These are phyloP conservation scores for Meganola albula DNA, from an alignment of 2,888 invertebrate species.

Conservation along the genomic window DNA sequence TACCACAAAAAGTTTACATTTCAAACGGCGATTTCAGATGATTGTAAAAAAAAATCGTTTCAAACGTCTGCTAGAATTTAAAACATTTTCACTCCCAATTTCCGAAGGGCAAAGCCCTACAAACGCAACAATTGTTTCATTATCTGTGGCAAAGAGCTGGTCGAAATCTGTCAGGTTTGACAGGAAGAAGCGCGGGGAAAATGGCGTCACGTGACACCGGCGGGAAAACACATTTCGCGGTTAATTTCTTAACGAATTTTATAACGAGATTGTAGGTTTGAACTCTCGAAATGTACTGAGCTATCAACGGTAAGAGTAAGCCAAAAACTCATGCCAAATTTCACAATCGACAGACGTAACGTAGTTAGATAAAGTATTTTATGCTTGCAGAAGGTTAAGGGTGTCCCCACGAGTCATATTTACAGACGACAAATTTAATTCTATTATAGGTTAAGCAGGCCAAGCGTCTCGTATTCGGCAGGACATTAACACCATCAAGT, in stretches of 20 bases:
- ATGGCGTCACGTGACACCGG: conserved; percentile 38
- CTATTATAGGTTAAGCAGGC: too few species aligned
- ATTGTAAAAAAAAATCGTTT: conserved; percentile 18
- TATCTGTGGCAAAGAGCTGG: conserved; percentile 21
- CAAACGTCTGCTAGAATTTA: conserved; percentile 1
- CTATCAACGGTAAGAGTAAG: conserved; percentile 30
- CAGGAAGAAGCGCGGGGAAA: conserved; percentile 30
- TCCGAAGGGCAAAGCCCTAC: conserved; percentile 18
- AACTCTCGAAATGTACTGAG: conserved; percentile 36
- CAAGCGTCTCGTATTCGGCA: too few species aligned
- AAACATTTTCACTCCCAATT: conserved; percentile 16
- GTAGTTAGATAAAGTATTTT: too few species aligned
- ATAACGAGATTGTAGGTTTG: conserved; percentile 25
- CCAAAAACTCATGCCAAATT: conserved; percentile 66
- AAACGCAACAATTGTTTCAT: conserved; percentile 16
- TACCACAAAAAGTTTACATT: conserved; percentile 31
- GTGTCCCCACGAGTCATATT: too few species aligned
- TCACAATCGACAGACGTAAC: conserved; percentile 44
- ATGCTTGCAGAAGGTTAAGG: too few species aligned
- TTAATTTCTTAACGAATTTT: conserved; percentile 14
- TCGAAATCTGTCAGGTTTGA: conserved; percentile 28
- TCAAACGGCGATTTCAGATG: conserved; percentile 22
- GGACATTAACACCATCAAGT: too few species aligned
- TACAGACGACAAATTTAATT: too few species aligned
- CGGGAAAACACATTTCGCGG: conserved; percentile 44